phyloP scores from a whole-genome alignment of 2,113 vertebrate genomes.

The Malurus elegans region DNA sequence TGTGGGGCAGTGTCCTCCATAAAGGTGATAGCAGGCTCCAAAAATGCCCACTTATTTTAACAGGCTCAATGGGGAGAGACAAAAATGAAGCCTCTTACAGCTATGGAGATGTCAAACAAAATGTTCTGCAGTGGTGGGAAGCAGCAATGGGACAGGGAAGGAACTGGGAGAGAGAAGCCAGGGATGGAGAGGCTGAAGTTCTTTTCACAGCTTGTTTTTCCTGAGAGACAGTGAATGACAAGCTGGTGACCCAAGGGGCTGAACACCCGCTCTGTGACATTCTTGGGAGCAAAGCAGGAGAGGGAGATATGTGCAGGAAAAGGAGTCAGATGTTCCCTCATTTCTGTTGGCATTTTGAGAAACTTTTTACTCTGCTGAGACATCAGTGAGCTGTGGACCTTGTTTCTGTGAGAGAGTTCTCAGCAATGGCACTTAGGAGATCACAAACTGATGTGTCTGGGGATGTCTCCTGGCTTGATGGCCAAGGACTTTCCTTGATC shows the following conservation, averaged over 20 bases:
- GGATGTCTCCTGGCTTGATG: not conserved
- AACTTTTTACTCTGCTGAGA: not conserved
- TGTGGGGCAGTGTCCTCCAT: not conserved
- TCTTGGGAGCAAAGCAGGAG: not conserved
- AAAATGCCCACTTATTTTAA: not conserved
- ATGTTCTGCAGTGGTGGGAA: not conserved
- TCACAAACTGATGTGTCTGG: not conserved
- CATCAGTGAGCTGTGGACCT: not conserved
- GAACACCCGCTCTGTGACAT: rapidly evolving
- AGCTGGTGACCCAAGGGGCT: not conserved
- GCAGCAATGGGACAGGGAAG: not conserved
- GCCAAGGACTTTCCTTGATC: not conserved
- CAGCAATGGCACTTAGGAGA: not conserved
- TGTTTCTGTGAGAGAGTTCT: not conserved
- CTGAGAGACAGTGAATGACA: not conserved
- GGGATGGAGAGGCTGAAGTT: not conserved
- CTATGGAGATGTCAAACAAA: not conserved
- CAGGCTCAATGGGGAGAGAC: not conserved
- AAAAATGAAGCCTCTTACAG: not conserved
- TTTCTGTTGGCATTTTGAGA: not conserved
- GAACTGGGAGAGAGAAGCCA: not conserved
- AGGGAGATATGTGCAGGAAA: not conserved
- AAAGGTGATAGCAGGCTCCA: rapidly evolving
- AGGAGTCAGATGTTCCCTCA: rapidly evolving
- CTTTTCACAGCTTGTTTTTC: not conserved